Percentiles rank a stretch among this genome's conserved stretches.
Conservation (phyloP, 2,113 vertebrate species). For the Corvus hawaiiensis region DNA sequence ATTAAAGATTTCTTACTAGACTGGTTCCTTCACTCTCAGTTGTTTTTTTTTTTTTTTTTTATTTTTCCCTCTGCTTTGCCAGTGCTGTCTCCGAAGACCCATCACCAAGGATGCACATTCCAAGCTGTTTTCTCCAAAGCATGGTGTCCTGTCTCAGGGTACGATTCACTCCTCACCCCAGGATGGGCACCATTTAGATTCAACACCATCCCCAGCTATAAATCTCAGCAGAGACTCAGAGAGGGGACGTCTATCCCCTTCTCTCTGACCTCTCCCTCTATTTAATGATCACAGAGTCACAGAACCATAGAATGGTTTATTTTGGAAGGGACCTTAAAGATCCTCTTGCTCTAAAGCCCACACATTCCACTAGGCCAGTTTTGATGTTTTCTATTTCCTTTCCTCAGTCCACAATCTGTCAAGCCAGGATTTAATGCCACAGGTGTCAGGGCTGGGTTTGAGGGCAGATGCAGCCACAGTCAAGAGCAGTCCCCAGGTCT, state of each 20-base stretch:
- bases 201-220: not conserved
- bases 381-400: not conserved
- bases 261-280: not conserved
- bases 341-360: not conserved
- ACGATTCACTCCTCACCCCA: rapidly evolving
- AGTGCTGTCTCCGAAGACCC: not conserved
- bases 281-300: not conserved
- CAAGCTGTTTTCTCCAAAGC: not conserved
- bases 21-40: conserved; percentile 31
- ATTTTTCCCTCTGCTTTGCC: not conserved
- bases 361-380: not conserved
- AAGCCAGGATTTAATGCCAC: not conserved
- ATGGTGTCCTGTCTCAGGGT: rapidly evolving
- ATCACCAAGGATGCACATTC: not conserved
- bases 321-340: not conserved
- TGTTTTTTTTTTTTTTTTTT: conserved; percentile 16
- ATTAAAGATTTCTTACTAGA: conserved; percentile 82
- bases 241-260: not conserved
- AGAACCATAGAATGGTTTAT: not conserved
- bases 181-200: not conserved
- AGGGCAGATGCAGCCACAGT: not conserved
- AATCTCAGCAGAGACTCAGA: not conserved
- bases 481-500: not conserved
- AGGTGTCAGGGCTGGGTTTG: not conserved
- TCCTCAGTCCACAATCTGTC: not conserved